Percentiles rank a stretch among this genome's conserved stretches.
These are phyloP conservation scores for Thymelicus lineola DNA, from an alignment of 2,888 invertebrate genomes.

Conservation along the genomic window DNA sequence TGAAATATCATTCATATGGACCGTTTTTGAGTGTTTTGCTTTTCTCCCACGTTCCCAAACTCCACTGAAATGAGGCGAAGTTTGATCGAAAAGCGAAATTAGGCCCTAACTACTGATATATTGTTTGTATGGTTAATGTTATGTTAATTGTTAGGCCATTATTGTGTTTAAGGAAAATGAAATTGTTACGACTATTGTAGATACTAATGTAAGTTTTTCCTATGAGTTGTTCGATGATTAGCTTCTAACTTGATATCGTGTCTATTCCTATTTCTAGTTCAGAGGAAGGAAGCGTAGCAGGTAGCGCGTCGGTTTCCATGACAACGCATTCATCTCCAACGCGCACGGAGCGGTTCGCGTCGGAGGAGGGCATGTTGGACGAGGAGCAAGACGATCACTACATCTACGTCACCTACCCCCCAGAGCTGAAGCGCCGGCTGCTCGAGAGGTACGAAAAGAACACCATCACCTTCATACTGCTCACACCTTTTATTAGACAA, in stretches of 20 bases:
- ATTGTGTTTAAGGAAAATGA: too few species aligned
- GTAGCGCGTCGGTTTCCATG: conserved; percentile 87
- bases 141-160: too few species aligned
- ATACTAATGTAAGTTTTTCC: too few species aligned
- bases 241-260: too few species aligned
- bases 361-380: conserved; percentile 70
- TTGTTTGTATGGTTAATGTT: too few species aligned
- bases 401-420: conserved; percentile 95
- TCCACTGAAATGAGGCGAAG: too few species aligned
- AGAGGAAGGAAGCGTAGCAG: conserved; percentile 88
- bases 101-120: too few species aligned
- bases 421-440: conserved; percentile 92
- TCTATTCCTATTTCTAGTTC: conserved; percentile 73
- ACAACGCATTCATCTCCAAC: conserved; percentile 88
- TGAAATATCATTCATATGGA: conserved; percentile 97
- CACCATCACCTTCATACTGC: conserved; percentile 68
- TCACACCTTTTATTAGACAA: conserved; percentile 71
- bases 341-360: conserved; percentile 79
- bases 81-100: too few species aligned
- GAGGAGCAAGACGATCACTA: conserved; percentile 90
- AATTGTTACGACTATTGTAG: too few species aligned
- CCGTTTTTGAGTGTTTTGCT: conserved; percentile 92
- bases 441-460: conserved; percentile 89
- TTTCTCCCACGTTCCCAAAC: neutral
- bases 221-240: too few species aligned